Evolutionary conservation across 2,888 invertebrate species (phyloP), one percentile per base, ranked within the genome.

Genomic region (Pterostichus niger): DNA sequence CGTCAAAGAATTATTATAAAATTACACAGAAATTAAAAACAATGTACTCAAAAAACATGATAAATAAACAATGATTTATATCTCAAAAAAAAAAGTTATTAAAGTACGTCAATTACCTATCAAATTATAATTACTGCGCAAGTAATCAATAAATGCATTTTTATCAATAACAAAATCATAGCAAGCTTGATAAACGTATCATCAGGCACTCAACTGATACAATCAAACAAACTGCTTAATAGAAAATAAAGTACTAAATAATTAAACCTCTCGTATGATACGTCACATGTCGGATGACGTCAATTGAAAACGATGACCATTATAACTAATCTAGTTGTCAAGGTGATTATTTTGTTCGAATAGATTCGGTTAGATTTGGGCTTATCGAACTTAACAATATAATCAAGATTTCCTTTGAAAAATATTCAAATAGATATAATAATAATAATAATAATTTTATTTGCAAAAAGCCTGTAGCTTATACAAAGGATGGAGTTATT

Each of bases 231-330:
- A 13, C 33, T 64, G 35, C n/a, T 46, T 17, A 44, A 44, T 73
- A 68, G 68, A 73, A 46, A 73, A 73, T 73, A 15, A 59, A 59
- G 46, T 31, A 49, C 24, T 73, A 15, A 73, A 73, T 73, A 73
- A 73, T 73, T 44, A 49, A 73, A 31, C 15, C 59, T 64, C 35
- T 35, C 31, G n/a, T 24, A 59, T 35, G 64, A 35, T 33, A 64
- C 35, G 64, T 35, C 64, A 64, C 31, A 11, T 31, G 73, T 7
- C 10, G 6, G 17, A 15, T 49, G 73, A 73, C 73, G 73, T 73
- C 73, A 73, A 73, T 24, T 73, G 17, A n/a, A 73, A 31, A 46
- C 64, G 64, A 35, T 64, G 64, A 64, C 64, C 64, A 35, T 35
- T 64, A n/a, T 5, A 35, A 64, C n/a, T 64, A 31, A 31, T 64